Conservation (phyloP, 2,888 invertebrate species). For the Drosophila nr. fundita region DNA sequence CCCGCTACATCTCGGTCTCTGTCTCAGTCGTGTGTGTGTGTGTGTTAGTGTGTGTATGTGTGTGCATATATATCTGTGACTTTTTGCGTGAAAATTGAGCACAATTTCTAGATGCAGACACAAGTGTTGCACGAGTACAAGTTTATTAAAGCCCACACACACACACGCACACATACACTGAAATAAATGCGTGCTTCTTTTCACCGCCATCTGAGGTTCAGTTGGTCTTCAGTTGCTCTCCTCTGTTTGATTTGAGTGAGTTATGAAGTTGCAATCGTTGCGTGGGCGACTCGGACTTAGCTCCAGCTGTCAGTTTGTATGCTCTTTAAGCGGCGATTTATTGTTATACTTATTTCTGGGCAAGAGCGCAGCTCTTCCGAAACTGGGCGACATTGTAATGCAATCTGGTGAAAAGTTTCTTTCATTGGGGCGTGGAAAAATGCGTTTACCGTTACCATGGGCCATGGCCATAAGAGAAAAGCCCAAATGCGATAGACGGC, state of each 20-base stretch:
- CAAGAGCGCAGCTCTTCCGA: slow-evolving; percentile 1
- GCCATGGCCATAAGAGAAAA: slow-evolving; percentile 61
- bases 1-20: slow-evolving; percentile 45
- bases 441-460: slow-evolving; percentile 65
- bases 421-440: slow-evolving; percentile 67
- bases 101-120: slow-evolving; percentile 71
- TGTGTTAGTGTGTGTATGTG: slow-evolving; percentile 13
- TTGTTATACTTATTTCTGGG: slow-evolving; percentile 58
- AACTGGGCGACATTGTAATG: slow-evolving; percentile 53
- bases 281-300: slow-evolving; percentile 50
- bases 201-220: slow-evolving; percentile 21
- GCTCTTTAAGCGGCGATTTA: slow-evolving; percentile 67
- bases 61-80: slow-evolving; percentile 33
- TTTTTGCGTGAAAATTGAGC: slow-evolving; percentile 79
- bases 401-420: slow-evolving; percentile 53
- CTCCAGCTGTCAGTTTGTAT: slow-evolving; percentile 12
- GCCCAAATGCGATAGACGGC: slow-evolving; percentile 52
- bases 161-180: slow-evolving; percentile 13
- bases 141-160: slow-evolving; percentile 38
- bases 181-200: slow-evolving; percentile 6
- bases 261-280: slow-evolving; percentile 73
- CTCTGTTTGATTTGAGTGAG: slow-evolving; percentile 64
- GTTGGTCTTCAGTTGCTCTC: slow-evolving; percentile 25
- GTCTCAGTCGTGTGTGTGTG: slow-evolving; percentile 23
- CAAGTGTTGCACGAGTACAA: slow-evolving; percentile 41